These are phyloP conservation scores for Ophion slaviceki DNA, from an alignment of 2,888 invertebrate species.

Conservation along the genomic window DNA sequence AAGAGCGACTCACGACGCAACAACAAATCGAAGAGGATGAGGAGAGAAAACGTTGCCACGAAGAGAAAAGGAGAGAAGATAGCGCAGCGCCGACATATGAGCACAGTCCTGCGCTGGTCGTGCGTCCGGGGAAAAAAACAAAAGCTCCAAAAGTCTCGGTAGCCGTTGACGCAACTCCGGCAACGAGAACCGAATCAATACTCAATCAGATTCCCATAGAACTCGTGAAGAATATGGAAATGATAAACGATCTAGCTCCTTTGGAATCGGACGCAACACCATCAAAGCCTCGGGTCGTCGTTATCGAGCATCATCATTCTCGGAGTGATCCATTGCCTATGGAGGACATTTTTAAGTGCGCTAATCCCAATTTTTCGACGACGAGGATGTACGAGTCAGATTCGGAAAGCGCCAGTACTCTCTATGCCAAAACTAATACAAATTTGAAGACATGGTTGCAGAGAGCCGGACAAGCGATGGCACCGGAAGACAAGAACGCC, in stretches of 20 bases:
- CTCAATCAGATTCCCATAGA: slow-evolving; percentile 91
- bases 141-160: slow-evolving; percentile 89
- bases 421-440: slow-evolving; percentile 81
- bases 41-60: slow-evolving; percentile 64
- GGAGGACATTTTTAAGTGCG: slow-evolving; percentile 79
- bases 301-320: slow-evolving; percentile 82
- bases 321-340: slow-evolving; percentile 81
- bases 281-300: slow-evolving; percentile 77
- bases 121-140: slow-evolving; percentile 82
- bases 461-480: slow-evolving; percentile 60
- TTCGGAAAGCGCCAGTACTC: slow-evolving; percentile 80
- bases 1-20: slow-evolving; percentile 79
- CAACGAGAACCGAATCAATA: slow-evolving; percentile 89
- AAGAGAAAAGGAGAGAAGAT: slow-evolving; percentile 68
- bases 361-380: slow-evolving; percentile 79
- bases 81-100: slow-evolving; percentile 78
- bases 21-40: slow-evolving; percentile 76
- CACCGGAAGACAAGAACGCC: slow-evolving; percentile 48
- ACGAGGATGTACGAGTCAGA: slow-evolving; percentile 79
- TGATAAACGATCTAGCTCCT: slow-evolving; percentile 66
- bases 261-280: slow-evolving; percentile 67
- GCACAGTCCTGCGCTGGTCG: slow-evolving; percentile 75
- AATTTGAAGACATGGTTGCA: slow-evolving; percentile 77
- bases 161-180: slow-evolving; percentile 91
- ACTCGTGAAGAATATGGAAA: slow-evolving; percentile 85